Conservation (phyloP, 2,113 vertebrate species). For the Boleophthalmus pectinirostris region DNA sequence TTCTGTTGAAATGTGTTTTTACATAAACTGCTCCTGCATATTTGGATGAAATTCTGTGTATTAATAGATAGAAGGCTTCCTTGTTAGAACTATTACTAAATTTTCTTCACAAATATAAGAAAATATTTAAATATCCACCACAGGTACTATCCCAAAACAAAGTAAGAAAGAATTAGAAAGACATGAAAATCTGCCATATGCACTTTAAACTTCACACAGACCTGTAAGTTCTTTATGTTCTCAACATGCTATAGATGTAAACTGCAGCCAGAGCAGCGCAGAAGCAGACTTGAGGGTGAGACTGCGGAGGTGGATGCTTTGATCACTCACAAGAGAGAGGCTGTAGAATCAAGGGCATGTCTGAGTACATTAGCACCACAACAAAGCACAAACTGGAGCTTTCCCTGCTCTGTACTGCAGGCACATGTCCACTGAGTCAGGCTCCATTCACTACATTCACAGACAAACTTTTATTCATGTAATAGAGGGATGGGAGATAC, state of each 20-base stretch:
- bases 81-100: too few relatives aligned
- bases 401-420: slow-evolving; percentile 4
- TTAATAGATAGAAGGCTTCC: too few relatives aligned
- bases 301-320: slow-evolving; percentile 10
- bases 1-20: too few relatives aligned
- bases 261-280: not conserved
- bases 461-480: not conserved
- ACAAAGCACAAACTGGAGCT: slow-evolving; percentile 11
- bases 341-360: slow-evolving; percentile 31
- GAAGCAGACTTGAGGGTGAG: not conserved
- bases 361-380: slow-evolving; percentile 9
- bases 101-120: too few relatives aligned
- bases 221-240: not conserved
- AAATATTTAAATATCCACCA: too few relatives aligned
- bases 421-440: slow-evolving; percentile 16
- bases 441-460: slow-evolving; percentile 3
- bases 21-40: too few relatives aligned
- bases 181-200: too few relatives aligned
- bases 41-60: too few relatives aligned
- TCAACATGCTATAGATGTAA: not conserved
- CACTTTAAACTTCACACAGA: too few relatives aligned
- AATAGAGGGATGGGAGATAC: not conserved
- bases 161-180: too few relatives aligned
- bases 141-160: too few relatives aligned
- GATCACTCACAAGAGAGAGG: slow-evolving; percentile 9